Conservation (phyloP, 2,113 vertebrate genomes). For the Tychaedon coryphoeus region DNA sequence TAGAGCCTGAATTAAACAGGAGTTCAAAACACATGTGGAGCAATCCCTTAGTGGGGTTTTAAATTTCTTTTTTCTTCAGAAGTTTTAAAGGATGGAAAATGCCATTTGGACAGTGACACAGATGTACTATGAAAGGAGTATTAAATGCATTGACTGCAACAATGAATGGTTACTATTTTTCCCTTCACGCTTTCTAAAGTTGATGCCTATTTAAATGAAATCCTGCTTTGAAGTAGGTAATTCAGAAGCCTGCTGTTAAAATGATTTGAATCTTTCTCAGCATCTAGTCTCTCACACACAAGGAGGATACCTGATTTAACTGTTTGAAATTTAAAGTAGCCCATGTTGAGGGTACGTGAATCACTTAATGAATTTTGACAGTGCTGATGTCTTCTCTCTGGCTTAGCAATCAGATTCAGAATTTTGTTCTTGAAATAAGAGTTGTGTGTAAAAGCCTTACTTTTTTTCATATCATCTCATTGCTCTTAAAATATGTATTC, state of each 20-base stretch:
- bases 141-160: conserved; percentile 7
- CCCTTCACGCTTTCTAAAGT: not conserved
- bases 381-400: conserved; percentile 17
- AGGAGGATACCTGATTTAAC: conserved; percentile 25
- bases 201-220: not conserved
- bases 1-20: not conserved
- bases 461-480: conserved; percentile 24
- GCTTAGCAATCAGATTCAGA: conserved; percentile 30
- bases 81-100: not conserved
- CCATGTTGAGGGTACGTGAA: not conserved
- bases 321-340: conserved; percentile 28
- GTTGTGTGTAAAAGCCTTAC: conserved; percentile 57
- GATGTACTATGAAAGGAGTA: not conserved
- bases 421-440: conserved; percentile 36
- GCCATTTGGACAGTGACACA: not conserved
- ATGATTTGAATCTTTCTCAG: not conserved
- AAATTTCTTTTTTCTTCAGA: not conserved
- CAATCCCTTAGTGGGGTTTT: not conserved
- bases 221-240: conserved; percentile 5
- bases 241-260: not conserved
- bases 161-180: conserved; percentile 1
- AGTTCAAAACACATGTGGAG: not conserved
- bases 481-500: conserved; percentile 46
- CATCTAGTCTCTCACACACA: not conserved
- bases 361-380: conserved; percentile 2